Evolutionary conservation across 2,113 vertebrate genomes (phyloP).

Genomic region (Phodopus roborovskii): DNA sequence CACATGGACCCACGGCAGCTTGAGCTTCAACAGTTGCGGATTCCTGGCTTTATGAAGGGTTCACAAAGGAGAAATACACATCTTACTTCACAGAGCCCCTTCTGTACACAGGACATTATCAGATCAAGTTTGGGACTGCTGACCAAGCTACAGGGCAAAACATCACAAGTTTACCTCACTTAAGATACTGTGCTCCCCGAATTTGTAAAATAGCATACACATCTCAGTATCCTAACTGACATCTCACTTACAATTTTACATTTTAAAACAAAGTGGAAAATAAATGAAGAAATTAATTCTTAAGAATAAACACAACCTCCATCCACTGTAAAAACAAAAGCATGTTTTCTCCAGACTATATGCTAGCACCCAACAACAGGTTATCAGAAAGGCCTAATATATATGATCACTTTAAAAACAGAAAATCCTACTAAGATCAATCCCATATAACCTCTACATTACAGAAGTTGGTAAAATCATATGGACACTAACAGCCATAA

Average conservation of each 20-base stretch:
- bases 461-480: constrained; percentile 29
- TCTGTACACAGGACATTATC: background rate
- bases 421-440: constrained; percentile 30
- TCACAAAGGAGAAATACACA: background rate
- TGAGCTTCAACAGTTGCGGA: background rate
- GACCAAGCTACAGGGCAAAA: background rate
- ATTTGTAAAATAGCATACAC: constrained; percentile 20
- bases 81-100: background rate
- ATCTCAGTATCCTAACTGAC: constrained; percentile 20
- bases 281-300: constrained; percentile 26
- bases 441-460: background rate
- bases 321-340: constrained; percentile 38
- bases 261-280: constrained; percentile 52
- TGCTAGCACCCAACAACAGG: background rate
- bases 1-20: background rate
- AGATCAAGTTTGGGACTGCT: constrained; percentile 2
- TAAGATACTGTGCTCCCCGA: background rate
- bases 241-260: constrained; percentile 20
- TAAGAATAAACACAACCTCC: constrained; percentile 38
- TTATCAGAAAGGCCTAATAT: constrained; percentile 9
- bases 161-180: background rate
- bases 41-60: background rate
- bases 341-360: background rate
- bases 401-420: constrained; percentile 10
- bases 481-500: background rate